phyloP scores from a whole-genome alignment of 2,888 invertebrate species.

The Eugnorisma glareosa region DNA sequence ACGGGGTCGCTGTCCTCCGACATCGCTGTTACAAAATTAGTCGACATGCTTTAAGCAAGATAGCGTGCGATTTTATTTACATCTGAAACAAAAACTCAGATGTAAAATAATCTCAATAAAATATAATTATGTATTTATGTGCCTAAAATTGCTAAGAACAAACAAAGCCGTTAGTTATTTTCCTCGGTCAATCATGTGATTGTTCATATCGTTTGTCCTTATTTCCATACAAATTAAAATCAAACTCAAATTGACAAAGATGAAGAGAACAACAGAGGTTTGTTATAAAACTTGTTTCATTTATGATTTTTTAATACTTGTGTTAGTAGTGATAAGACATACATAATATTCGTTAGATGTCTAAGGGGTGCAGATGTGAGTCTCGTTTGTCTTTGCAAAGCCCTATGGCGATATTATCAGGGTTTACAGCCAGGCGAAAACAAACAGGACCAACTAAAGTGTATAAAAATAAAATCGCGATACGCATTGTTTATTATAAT shows the following conservation, averaged over 20 bases:
- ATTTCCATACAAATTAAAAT: conserved; percentile 6
- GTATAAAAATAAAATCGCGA: background rate
- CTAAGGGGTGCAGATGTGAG: background rate
- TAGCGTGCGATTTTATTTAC: conserved; percentile 66
- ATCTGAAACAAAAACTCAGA: conserved; percentile 51
- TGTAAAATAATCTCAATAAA: conserved; percentile 20
- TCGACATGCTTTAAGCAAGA: conserved; percentile 74
- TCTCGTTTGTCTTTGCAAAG: background rate
- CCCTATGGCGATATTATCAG: background rate
- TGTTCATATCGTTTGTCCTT: conserved; percentile 1
- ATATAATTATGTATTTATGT: background rate
- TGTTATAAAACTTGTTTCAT: background rate
- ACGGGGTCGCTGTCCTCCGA: conserved; percentile 79
- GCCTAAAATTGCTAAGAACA: background rate
- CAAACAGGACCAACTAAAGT: background rate
- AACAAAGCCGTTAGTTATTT: background rate
- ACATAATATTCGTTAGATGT: background rate
- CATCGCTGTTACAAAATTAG: conserved; percentile 77
- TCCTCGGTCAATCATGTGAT: background rate
- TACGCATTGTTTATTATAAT: conserved; percentile 25
- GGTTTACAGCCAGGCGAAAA: background rate
- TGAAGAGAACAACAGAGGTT: background rate
- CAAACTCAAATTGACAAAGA: too few species aligned
- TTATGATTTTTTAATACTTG: background rate
- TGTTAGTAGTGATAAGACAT: background rate